Conservation (phyloP, 2,113 vertebrate genomes). For the Leucopternis melanops region DNA sequence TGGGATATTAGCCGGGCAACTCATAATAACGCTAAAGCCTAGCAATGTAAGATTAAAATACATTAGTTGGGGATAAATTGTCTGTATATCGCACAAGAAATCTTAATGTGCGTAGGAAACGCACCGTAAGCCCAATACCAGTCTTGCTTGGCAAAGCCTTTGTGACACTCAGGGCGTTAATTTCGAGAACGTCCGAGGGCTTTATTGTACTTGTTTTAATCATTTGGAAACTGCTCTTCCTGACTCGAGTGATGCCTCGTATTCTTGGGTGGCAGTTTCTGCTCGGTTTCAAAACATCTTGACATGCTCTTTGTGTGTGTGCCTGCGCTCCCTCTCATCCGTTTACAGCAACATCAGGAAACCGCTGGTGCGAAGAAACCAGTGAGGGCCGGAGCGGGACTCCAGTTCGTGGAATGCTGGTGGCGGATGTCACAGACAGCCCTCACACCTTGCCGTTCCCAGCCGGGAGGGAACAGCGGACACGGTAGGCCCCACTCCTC, state of each 20-base stretch:
- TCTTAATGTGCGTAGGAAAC: not conserved
- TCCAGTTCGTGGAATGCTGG: rapidly evolving
- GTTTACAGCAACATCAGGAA: not conserved
- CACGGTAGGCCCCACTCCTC: not conserved
- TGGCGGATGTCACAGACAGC: rapidly evolving
- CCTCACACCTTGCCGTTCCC: not conserved
- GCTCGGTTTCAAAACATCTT: not conserved
- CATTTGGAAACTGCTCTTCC: not conserved
- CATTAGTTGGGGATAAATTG: not conserved
- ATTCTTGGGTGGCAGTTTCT: not conserved
- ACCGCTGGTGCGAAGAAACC: not conserved
- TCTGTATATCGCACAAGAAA: not conserved
- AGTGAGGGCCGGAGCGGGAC: not conserved
- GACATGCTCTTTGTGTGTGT: not conserved
- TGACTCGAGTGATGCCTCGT: not conserved
- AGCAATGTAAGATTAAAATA: not conserved
- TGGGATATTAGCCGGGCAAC: not conserved
- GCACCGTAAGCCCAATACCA: not conserved
- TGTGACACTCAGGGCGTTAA: not conserved
- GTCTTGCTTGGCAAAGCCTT: not conserved
- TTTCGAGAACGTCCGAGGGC: not conserved
- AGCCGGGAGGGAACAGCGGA: not conserved
- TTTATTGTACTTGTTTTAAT: not conserved
- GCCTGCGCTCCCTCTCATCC: not conserved
- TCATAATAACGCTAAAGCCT: not conserved